Conservation (phyloP, 2,888 invertebrate species). For the Plebejus anna region DNA sequence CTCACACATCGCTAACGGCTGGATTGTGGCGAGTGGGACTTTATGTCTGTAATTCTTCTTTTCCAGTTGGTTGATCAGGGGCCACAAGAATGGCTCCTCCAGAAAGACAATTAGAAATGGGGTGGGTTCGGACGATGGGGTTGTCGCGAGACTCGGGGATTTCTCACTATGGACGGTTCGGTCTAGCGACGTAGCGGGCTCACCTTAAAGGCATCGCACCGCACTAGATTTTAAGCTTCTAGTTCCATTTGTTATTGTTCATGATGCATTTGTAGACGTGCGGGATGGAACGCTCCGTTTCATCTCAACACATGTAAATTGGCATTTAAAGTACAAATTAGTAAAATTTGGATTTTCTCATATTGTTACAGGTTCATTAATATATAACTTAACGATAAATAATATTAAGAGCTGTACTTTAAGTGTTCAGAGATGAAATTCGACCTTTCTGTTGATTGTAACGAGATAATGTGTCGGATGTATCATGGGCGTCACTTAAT, state of each 20-base stretch:
- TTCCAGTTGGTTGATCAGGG: slow-evolving; percentile 80
- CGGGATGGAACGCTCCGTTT: slow-evolving; percentile 69
- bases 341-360: slow-evolving; percentile 78
- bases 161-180: slow-evolving; percentile 77
- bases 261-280: slow-evolving; percentile 67
- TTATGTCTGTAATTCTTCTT: slow-evolving; percentile 78
- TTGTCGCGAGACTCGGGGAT: slow-evolving; percentile 77
- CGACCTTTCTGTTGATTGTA: slow-evolving; percentile 68
- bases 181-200: slow-evolving; percentile 69
- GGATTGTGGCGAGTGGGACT: slow-evolving; percentile 73
- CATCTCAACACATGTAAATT: slow-evolving; percentile 76
- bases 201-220: slow-evolving; percentile 79
- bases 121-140: slow-evolving; percentile 73
- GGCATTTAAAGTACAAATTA: slow-evolving; percentile 80
- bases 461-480: slow-evolving; percentile 55
- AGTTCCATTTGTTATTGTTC: slow-evolving; percentile 61
- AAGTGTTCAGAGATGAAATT: slow-evolving; percentile 77
- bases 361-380: slow-evolving; percentile 80
- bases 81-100: slow-evolving; percentile 79
- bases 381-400: slow-evolving; percentile 72
- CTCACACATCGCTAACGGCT: slow-evolving; percentile 65
- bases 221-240: slow-evolving; percentile 74
- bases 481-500: slow-evolving; percentile 50
- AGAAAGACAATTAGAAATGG: slow-evolving; percentile 79
- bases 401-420: slow-evolving; percentile 79